A percentile compares a stretch with the other conserved stretches of the same genome.
These are phyloP conservation scores for Drosophila nr. perissopoda DNA, from an alignment of 2,888 invertebrate genomes.

Conservation along the genomic window DNA sequence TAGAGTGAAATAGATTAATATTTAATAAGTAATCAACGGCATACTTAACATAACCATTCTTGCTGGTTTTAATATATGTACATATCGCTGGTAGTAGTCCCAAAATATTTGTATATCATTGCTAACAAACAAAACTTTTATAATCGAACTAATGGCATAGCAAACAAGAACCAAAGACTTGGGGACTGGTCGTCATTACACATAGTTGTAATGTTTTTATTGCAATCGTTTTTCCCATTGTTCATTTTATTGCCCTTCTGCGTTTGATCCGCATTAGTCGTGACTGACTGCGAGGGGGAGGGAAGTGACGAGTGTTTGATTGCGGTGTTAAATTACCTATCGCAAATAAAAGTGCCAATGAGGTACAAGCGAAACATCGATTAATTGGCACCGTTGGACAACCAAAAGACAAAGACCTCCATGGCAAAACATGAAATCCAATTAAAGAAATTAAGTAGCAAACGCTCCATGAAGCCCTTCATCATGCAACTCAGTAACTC, in stretches of 20 bases:
- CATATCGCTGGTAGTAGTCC: background rate
- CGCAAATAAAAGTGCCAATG: constrained; percentile 29
- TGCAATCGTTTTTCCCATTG: constrained; percentile 13
- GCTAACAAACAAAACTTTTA: constrained; percentile 2
- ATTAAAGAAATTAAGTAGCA: constrained; percentile 77
- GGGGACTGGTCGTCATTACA: background rate
- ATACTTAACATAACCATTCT: background rate
- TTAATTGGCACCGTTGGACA: constrained; percentile 18
- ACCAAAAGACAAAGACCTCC: constrained; percentile 14
- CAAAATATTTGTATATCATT: background rate
- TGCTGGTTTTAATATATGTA: background rate
- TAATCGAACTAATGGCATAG: constrained; percentile 33
- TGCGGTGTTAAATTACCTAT: constrained; percentile 51
- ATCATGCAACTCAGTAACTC: constrained; percentile 14
- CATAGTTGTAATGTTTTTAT: constrained; percentile 17
- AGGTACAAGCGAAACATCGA: constrained; percentile 22
- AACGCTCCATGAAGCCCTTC: constrained; percentile 69
- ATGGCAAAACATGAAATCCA: constrained; percentile 64
- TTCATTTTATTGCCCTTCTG: constrained; percentile 18
- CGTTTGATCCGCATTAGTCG: constrained; percentile 61
- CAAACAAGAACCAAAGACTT: background rate
- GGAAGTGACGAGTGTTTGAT: constrained; percentile 48
- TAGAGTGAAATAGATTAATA: background rate
- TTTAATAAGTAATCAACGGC: background rate
- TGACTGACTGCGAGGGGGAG: constrained; percentile 17